Percentiles rank a stretch among this genome's conserved stretches.
These are phyloP conservation scores for Rhamnusium bicolor DNA, from an alignment of 2,888 invertebrate species.

Conservation along the genomic window DNA sequence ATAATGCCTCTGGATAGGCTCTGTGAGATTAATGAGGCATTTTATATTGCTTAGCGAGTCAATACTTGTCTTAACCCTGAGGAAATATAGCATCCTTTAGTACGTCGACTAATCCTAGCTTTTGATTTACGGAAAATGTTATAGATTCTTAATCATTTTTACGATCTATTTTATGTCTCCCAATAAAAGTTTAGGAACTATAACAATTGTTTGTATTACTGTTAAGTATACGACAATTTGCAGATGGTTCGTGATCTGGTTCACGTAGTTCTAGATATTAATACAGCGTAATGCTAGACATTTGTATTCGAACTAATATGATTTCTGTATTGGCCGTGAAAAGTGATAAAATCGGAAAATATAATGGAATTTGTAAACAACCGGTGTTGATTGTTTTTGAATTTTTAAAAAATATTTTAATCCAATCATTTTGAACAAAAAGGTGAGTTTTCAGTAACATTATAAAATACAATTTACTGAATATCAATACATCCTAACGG, in stretches of 20 bases:
- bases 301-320: conserved; percentile 3
- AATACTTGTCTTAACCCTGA: not conserved
- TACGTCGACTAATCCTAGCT: not conserved
- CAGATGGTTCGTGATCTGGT: conserved; percentile 24
- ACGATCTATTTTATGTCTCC: conserved; percentile 20
- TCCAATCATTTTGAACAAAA: too few species aligned
- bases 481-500: too few species aligned
- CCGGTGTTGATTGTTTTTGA: too few species aligned
- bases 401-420: too few species aligned
- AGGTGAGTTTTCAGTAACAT: too few species aligned
- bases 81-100: not conserved
- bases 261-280: not conserved
- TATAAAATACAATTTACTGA: too few species aligned
- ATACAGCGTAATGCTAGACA: not conserved
- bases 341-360: not conserved
- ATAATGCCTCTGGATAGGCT: conserved; percentile 20
- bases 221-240: conserved; percentile 24
- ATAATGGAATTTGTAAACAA: not conserved
- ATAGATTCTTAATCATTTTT: conserved; percentile 36
- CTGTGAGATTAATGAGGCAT: conserved; percentile 18
- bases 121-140: conserved; percentile 28
- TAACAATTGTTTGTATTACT: conserved; percentile 32
- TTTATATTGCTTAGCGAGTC: conserved; percentile 24
- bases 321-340: not conserved
- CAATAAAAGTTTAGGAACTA: conserved; percentile 31